These are phyloP conservation scores for Phocoena sinus DNA, from an alignment of 2,113 vertebrate genomes.

Conservation along the genomic window DNA sequence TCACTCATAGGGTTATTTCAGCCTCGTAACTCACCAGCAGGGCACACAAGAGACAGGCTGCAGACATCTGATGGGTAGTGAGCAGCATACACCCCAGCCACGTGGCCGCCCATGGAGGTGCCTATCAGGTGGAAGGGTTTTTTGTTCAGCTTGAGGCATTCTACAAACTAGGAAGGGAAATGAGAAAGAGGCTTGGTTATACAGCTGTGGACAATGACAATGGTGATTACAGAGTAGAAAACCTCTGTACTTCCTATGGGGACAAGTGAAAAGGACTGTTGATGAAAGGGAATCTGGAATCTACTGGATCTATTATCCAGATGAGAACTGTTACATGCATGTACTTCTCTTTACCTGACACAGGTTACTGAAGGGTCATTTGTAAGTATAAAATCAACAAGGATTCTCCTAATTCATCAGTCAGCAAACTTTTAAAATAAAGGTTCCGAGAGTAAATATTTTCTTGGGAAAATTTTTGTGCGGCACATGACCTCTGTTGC, in stretches of 20 bases:
- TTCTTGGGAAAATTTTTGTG: neutral
- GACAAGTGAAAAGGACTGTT: neutral
- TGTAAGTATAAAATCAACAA: neutral
- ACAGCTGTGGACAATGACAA: neutral
- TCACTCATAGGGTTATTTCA: neutral
- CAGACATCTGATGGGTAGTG: slow-evolving; percentile 89
- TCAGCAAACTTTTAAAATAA: neutral
- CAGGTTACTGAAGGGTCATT: neutral
- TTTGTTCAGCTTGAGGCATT: slow-evolving; percentile 89
- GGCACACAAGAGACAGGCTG: slow-evolving; percentile 93
- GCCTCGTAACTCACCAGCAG: slow-evolving; percentile 85
- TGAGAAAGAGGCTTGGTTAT: slow-evolving; percentile 47
- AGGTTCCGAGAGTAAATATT: neutral
- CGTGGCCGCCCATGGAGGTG: slow-evolving; percentile 94
- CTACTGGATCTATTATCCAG: neutral
- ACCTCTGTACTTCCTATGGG: neutral
- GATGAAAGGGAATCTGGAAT: neutral
- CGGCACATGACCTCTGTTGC: neutral
- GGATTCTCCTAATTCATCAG: neutral
- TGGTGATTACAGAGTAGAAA: neutral
- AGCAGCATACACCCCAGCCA: slow-evolving; percentile 94
- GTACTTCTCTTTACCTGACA: neutral
- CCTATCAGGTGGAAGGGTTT: slow-evolving; percentile 94
- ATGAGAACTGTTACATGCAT: neutral
- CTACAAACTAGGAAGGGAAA: slow-evolving; percentile 88